phyloP scores from a whole-genome alignment of 2,888 invertebrate species.

The Belgica antarctica region DNA sequence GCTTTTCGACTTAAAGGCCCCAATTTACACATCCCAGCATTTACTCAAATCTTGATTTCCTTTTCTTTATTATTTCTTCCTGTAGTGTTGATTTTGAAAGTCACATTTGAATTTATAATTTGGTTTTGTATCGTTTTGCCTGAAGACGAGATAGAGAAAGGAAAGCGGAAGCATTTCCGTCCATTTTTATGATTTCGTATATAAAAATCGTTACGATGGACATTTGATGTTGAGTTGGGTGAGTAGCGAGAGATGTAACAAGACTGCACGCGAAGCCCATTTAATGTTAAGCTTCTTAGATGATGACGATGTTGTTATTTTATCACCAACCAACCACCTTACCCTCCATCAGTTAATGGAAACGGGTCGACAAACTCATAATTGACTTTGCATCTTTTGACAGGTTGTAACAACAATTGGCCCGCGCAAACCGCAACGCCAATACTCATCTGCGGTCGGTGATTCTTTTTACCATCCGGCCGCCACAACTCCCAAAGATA shows the following conservation, averaged over 20 bases:
- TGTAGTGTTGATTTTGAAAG: constrained; percentile 29
- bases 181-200: neutral
- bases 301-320: constrained; percentile 7
- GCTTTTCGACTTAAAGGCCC: no score
- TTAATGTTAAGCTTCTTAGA: constrained; percentile 16
- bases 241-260: constrained; percentile 25
- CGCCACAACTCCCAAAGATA: constrained; percentile 15
- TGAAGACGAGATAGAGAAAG: neutral
- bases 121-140: neutral
- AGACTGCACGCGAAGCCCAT: constrained; percentile 30
- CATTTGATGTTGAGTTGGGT: constrained; percentile 4
- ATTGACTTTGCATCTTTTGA: constrained; percentile 44
- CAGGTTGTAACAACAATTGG: constrained; percentile 77
- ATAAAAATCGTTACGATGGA: neutral
- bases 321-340: neutral
- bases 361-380: neutral
- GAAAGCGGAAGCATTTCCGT: neutral
- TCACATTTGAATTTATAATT: constrained; percentile 29
- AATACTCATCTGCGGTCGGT: constrained; percentile 48
- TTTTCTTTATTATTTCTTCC: neutral
- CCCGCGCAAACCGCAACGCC: constrained; percentile 73
- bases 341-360: neutral
- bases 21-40: no score
- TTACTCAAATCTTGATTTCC: no score
- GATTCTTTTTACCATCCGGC: neutral